These are phyloP conservation scores for Mandrillus leucophaeus DNA, from an alignment of 2,113 vertebrate species.

Conservation along the genomic window DNA sequence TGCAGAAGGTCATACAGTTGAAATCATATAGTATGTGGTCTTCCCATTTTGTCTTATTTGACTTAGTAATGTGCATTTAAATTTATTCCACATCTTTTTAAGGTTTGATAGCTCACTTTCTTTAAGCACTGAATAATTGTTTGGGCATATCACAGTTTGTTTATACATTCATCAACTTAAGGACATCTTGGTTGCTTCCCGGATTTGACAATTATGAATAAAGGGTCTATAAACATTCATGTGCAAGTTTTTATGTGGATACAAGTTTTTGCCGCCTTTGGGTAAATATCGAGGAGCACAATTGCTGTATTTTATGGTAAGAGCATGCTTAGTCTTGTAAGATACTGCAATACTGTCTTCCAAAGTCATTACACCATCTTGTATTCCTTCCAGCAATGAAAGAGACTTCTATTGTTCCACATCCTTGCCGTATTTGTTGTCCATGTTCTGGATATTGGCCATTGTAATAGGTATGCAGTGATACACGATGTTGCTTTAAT, in stretches of 20 bases:
- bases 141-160: no score
- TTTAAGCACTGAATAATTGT: not conserved
- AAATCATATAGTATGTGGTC: not conserved
- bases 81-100: not conserved
- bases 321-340: not conserved
- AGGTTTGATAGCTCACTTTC: not conserved
- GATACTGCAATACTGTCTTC: no score
- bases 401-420: not conserved
- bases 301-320: not conserved
- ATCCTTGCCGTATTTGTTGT: not conserved
- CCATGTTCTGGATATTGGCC: not conserved
- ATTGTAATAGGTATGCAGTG: not conserved
- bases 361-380: not conserved
- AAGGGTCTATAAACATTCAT: not conserved
- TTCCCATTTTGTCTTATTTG: not conserved
- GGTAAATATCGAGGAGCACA: not conserved
- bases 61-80: not conserved
- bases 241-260: not conserved
- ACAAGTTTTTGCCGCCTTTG: not conserved
- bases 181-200: no score
- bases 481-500: not conserved
- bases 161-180: no score
- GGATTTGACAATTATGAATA: no score
- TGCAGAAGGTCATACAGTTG: not conserved
- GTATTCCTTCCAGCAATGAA: not conserved